Base-by-base conservation (phyloP, 2,113 vertebrate genomes). In the Dermatemys mawii region DNA sequence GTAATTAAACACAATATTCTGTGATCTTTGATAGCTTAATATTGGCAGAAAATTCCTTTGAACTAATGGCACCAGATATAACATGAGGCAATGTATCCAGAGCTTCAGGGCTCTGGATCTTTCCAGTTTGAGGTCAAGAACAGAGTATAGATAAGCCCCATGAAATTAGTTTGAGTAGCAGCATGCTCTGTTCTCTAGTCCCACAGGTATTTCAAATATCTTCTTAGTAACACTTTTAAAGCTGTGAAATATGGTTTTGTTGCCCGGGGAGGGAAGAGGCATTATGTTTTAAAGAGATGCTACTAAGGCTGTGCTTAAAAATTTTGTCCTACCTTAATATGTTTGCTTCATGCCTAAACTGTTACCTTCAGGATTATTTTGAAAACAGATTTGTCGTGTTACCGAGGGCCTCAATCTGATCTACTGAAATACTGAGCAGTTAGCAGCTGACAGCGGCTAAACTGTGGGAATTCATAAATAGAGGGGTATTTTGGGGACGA, bases 51-150 rank as follows among this genome's bases (percentile, higher is more conserved):
- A 87, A 89, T 41, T 48, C 17, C 35, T 90, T 80, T 89, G 63
- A 94, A 91, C 94, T 94, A 75, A 44, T 86, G 53, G 73, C 29
- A 38, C 81, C 55, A 93, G 75, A 76, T 82, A 46, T 60, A 82
- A 89, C 60, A 70, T 50, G 63, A 26, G 19, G 87, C 26, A 81
- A 86, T 83, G 87, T 88, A 60, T 13, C 5, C 81, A 88, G 35
- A 22, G 1, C 79, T 84, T 93, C 44, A 78, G 76, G 55, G 49
- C 78, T n/a, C n/a, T n/a, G n/a, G n/a, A 88, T 89, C 53, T 80
- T 90, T 80, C 95, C 51, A 88, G 80, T 76, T 55, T 85, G 84
- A 94, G 84, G 79, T 92, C 53, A 88, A 91, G 67, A 94, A 88
- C 32, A 50, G 35, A 90, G n/a, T 75, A 32, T 91, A 90, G 94